Percentiles rank a stretch among this genome's conserved stretches.
Conservation (phyloP, 2,113 vertebrate genomes). For the Mionectes macconnelli region DNA sequence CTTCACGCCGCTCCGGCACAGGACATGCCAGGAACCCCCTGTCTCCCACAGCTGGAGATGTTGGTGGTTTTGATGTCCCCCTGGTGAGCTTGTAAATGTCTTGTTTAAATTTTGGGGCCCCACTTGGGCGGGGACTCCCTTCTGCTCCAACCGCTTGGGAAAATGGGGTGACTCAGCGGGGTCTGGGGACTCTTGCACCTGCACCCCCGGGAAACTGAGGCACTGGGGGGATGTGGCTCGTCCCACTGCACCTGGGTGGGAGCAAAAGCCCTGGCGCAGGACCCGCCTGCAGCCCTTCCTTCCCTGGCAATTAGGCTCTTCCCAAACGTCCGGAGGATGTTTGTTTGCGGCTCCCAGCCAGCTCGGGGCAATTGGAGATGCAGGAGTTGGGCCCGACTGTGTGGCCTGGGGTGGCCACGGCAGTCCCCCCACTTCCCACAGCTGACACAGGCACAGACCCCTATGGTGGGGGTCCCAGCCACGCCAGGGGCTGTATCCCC, state of each 20-base stretch:
- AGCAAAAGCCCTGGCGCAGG: neutral
- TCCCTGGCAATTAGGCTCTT: neutral
- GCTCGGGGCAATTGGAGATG: neutral
- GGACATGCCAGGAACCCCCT: fast-evolving
- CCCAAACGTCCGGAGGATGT: slow-evolving; percentile 42
- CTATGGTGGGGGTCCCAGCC: fast-evolving
- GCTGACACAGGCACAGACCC: neutral
- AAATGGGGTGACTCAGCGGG: neutral
- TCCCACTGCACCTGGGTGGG: neutral
- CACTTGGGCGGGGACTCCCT: neutral
- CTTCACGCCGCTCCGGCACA: fast-evolving
- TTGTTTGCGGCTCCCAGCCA: neutral
- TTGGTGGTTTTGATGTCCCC: neutral
- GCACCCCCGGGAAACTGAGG: slow-evolving; percentile 1
- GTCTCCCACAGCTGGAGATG: fast-evolving
- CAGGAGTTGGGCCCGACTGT: neutral
- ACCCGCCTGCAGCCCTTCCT: neutral
- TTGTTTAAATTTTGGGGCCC: neutral
- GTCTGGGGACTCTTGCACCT: fast-evolving
- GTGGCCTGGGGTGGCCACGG: neutral
- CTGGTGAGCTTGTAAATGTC: fast-evolving
- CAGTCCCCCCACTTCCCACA: neutral
- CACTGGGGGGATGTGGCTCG: fast-evolving
- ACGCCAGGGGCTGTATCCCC: fast-evolving
- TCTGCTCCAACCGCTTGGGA: neutral